Evolutionary conservation across 2,797 vertebrate species (phyloP).

Genomic region (Cossypha caffra): DNA sequence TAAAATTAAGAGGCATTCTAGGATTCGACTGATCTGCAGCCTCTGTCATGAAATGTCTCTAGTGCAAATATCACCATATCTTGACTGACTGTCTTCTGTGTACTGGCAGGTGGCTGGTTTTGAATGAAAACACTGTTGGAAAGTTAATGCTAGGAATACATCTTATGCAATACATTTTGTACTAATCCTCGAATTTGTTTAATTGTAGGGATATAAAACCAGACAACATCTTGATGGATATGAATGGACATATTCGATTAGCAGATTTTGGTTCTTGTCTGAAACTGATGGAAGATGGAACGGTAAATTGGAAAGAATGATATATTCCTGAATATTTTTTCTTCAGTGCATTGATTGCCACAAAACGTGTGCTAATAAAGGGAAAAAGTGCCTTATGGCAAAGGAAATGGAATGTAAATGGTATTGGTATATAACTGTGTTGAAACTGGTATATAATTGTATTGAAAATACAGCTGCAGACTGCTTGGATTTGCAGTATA

Average conservation of each 20-base stretch:
- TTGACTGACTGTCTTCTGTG: neutral
- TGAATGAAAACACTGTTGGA: neutral
- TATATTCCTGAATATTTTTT: neutral
- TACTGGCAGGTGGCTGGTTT: neutral
- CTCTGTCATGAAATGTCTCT: neutral
- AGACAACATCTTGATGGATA: constrained; percentile 97
- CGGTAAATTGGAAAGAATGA: constrained; percentile 78
- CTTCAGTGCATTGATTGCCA: neutral
- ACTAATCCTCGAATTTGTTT: constrained; percentile 28
- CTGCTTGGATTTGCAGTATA: neutral
- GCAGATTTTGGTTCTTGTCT: constrained; percentile 99
- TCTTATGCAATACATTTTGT: neutral
- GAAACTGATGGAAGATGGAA: constrained; percentile 97
- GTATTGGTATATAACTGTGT: neutral
- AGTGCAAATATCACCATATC: neutral
- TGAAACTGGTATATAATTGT: neutral
- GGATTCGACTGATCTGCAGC: neutral
- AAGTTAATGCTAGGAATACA: neutral
- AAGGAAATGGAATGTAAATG: neutral
- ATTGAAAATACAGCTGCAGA: neutral
- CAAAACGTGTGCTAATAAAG: neutral
- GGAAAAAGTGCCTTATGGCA: neutral
- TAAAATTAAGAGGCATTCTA: neutral
- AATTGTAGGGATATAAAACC: constrained; percentile 94
- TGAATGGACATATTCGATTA: constrained; percentile 98